These are phyloP conservation scores for Drosophila nr. perissopoda DNA, from an alignment of 2,888 invertebrate species.

Conservation along the genomic window DNA sequence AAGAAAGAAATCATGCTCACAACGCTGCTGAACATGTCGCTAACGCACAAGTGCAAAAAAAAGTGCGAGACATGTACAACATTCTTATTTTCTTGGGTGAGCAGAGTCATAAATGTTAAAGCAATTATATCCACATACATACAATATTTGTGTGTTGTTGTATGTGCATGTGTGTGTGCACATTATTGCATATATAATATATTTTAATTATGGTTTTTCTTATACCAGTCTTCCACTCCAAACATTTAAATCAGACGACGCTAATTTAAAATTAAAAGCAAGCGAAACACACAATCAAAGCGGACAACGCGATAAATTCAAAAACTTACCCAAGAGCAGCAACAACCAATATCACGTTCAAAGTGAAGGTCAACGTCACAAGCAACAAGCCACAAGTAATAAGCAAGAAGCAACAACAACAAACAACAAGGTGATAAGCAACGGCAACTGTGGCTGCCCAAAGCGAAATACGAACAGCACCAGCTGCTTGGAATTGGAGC, in stretches of 20 bases:
- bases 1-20: constrained; percentile 41
- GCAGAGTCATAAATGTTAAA: constrained; percentile 17
- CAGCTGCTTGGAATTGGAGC: constrained; percentile 51
- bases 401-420: constrained; percentile 16
- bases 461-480: constrained; percentile 30
- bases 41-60: constrained; percentile 46
- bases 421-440: constrained; percentile 43
- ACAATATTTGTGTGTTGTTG: background rate
- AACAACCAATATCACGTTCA: constrained; percentile 72
- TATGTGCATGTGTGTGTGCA: background rate
- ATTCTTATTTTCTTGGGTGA: constrained; percentile 28
- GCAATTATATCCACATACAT: constrained; percentile 2
- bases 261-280: constrained; percentile 48
- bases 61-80: constrained; percentile 33
- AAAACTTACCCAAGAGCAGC: constrained; percentile 35
- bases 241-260: constrained; percentile 48
- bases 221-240: constrained; percentile 15
- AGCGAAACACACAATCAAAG: constrained; percentile 54
- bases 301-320: constrained; percentile 45
- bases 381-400: constrained; percentile 24
- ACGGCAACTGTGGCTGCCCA: constrained; percentile 71
- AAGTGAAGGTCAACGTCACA: constrained; percentile 82
- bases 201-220: constrained; percentile 9
- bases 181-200: constrained; percentile 8
- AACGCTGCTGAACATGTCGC: constrained; percentile 25